phyloP scores from a whole-genome alignment of 2,113 vertebrate species.

The Percopsis transmontana region DNA sequence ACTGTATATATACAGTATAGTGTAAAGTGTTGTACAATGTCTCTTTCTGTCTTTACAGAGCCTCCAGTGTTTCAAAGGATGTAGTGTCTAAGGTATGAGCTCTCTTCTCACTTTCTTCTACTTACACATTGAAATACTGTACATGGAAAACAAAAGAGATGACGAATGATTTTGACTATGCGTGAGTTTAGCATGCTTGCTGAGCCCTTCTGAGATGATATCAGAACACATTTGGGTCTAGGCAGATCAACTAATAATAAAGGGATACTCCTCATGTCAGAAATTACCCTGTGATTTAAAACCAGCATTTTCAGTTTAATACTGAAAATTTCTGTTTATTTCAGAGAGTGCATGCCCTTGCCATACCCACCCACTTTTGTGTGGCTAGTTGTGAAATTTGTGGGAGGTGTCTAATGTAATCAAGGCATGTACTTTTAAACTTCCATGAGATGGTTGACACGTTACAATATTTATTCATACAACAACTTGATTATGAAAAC shows the following conservation, averaged over 20 bases:
- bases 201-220: conserved; percentile 60
- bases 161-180: neutral
- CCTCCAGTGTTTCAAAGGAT: conserved; percentile 75
- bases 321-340: no score
- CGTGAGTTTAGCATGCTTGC: conserved; percentile 4
- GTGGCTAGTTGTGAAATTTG: no score
- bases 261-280: neutral
- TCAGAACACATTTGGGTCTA: conserved; percentile 24
- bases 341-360: no score
- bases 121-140: neutral
- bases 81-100: conserved; percentile 82
- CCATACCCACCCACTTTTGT: no score
- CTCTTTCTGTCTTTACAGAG: conserved; percentile 73
- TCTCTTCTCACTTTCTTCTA: conserved; percentile 22
- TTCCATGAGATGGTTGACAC: conserved; percentile 15
- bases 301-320: no score
- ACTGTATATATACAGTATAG: neutral
- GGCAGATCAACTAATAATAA: conserved; percentile 14
- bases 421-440: conserved; percentile 3
- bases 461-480: conserved; percentile 21
- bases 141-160: neutral
- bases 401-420: no score
- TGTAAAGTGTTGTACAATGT: conserved; percentile 3
- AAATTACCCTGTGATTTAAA: no score
- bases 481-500: conserved; percentile 10